Evolutionary conservation across 2,888 invertebrate species (phyloP).

Genomic region (Calameuta pallipes): DNA sequence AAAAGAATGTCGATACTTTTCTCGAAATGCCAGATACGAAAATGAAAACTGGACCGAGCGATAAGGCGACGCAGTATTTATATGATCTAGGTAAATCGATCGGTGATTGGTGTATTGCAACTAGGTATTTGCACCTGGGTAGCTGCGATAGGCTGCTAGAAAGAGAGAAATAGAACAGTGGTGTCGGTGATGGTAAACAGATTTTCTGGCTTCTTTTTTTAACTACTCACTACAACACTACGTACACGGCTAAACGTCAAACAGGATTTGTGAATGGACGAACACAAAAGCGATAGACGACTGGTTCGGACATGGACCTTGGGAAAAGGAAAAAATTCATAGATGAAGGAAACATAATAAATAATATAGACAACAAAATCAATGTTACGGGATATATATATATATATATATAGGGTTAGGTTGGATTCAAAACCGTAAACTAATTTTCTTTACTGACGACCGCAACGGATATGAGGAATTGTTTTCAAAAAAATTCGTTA

Average conservation of each 20-base stretch:
- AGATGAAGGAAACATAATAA: not conserved
- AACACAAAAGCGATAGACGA: slow-evolving; percentile 64
- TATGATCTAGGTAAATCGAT: slow-evolving; percentile 48
- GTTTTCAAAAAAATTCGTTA: too few relatives aligned
- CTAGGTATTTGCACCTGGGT: slow-evolving; percentile 65
- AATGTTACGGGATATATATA: slow-evolving; percentile 1
- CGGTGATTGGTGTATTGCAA: slow-evolving; percentile 63
- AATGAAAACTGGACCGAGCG: slow-evolving; percentile 14
- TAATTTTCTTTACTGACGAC: too few relatives aligned
- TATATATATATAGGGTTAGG: not conserved
- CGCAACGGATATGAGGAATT: too few relatives aligned
- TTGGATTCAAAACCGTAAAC: too few relatives aligned
- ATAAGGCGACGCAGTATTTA: slow-evolving; percentile 32
- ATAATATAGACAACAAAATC: not conserved
- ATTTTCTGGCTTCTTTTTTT: slow-evolving; percentile 57
- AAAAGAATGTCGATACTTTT: too few relatives aligned
- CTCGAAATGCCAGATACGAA: too few relatives aligned
- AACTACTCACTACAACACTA: slow-evolving; percentile 64
- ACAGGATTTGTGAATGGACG: slow-evolving; percentile 53
- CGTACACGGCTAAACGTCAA: slow-evolving; percentile 60
- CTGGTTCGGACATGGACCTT: not conserved
- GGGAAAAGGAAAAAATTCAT: not conserved
- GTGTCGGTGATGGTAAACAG: slow-evolving; percentile 63
- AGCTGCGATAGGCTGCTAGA: slow-evolving; percentile 67
- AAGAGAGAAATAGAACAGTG: slow-evolving; percentile 66